phyloP scores from a whole-genome alignment of 2,888 invertebrate species.

The Eupithecia subfuscata region DNA sequence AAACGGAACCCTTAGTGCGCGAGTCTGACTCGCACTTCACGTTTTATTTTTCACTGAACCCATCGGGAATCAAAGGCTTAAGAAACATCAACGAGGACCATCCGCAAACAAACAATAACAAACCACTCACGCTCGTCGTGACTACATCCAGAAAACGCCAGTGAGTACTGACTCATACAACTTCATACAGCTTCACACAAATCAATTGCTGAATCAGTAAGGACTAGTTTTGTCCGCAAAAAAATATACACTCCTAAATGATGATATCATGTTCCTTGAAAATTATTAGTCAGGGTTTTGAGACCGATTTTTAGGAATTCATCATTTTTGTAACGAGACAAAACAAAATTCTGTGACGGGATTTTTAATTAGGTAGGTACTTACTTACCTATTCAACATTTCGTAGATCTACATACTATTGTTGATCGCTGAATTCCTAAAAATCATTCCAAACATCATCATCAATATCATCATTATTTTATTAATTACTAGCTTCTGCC shows the following conservation, averaged over 20 bases:
- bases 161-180: conserved; percentile 24
- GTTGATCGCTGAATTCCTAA: too few species aligned
- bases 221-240: conserved; percentile 19
- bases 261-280: conserved; percentile 22
- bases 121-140: not conserved
- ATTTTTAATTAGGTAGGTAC: too few species aligned
- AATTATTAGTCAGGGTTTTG: conserved; percentile 1
- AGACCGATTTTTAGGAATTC: not conserved
- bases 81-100: not conserved
- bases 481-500: too few species aligned
- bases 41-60: too few species aligned
- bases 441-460: too few species aligned
- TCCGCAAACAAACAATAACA: not conserved
- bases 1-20: too few species aligned
- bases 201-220: conserved; percentile 32
- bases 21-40: too few species aligned
- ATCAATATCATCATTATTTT: too few species aligned
- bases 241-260: conserved; percentile 13
- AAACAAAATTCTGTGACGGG: too few species aligned
- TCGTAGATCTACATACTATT: too few species aligned
- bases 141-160: conserved; percentile 23
- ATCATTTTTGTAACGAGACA: not conserved
- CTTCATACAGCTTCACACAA: conserved; percentile 11
- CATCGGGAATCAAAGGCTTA: too few species aligned
- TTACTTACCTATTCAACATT: too few species aligned